phyloP scores from a whole-genome alignment of 2,797 vertebrate genomes.

The Pangasius djambal region DNA sequence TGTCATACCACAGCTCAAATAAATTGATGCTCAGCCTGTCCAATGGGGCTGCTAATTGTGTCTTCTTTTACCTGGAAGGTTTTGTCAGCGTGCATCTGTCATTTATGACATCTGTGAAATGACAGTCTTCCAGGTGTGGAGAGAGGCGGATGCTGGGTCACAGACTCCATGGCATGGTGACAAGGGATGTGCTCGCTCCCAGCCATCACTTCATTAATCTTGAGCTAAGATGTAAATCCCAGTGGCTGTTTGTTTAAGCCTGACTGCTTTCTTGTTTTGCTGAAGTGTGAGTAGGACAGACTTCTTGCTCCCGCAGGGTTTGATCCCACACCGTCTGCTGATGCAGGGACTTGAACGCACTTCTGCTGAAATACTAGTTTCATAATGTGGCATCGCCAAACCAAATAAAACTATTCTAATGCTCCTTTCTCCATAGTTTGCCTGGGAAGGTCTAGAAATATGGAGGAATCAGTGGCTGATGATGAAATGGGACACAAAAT shows the following conservation, averaged over 20 bases:
- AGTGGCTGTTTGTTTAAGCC: conserved; percentile 44
- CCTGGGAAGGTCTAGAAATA: background rate
- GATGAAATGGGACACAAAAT: background rate
- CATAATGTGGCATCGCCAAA: conserved; percentile 3
- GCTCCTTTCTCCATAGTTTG: background rate
- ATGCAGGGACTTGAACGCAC: conserved; percentile 34
- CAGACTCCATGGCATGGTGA: conserved; percentile 61
- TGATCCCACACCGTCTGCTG: conserved; percentile 36
- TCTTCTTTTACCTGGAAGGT: conserved; percentile 76
- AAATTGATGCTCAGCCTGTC: conserved; percentile 75
- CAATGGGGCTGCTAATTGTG: conserved; percentile 81
- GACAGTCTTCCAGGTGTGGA: conserved; percentile 75
- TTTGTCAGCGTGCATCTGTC: conserved; percentile 80
- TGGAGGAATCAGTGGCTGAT: background rate
- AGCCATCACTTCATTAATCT: conserved; percentile 74
- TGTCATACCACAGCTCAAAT: conserved; percentile 75
- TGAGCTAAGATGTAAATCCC: conserved; percentile 59
- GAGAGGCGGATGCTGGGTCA: conserved; percentile 68
- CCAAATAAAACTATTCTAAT: conserved; percentile 18
- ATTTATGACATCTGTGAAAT: conserved; percentile 74
- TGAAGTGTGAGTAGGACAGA: conserved; percentile 39
- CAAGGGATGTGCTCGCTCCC: conserved; percentile 71
- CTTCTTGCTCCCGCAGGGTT: conserved; percentile 26
- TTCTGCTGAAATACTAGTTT: conserved; percentile 33
- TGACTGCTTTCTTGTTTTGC: conserved; percentile 36